Base-by-base conservation (phyloP, 2,888 invertebrate species). In the Caenorhabditis sp. region DNA sequence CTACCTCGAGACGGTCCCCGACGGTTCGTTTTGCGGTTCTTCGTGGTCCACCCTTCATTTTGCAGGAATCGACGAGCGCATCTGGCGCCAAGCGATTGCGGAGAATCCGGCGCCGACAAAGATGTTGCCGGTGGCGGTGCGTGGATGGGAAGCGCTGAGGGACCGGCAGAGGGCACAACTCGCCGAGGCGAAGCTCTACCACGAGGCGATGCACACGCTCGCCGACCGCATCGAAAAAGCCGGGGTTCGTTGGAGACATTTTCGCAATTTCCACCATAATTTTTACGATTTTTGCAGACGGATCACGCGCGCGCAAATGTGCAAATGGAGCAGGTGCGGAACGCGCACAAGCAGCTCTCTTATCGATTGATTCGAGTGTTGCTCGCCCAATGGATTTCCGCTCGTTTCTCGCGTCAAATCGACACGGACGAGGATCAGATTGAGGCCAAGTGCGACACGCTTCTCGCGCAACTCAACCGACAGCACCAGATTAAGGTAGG, bases 51-150 rank as follows among this genome's bases (percentile, higher is more conserved):
- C 9, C 41, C 50, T 15, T 8, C 11, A 41, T 17, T 37, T 63
- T 39, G n/a, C 35, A 83, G 85, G 85, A 24, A 78, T 87, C 26
- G 85, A 86, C 90, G 93, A 93, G 52, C 92, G 95, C 75, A 91
- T 97, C 85, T 99, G 99, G 99, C 93, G 94, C 87, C 96, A 98
- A 90, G 97, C 97, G 0, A 95, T 95, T 87, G 91, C 93, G 27
- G 96, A 97, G 88, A 99, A 99, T 91, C 99, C 98, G 0, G 94
- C 97, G 90, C 93, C 95, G 0, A 93, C 92, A 35, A 93, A 93
- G 86, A 94, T 95, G 86, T 93, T 99, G 87, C 98, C 98, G 0
- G 94, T 95, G 11, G 95, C 96, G 0, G 94, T 98, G 90, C 93
- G 96, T 80, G 98, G 98, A 0, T 96, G 97, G 89, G 90, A 90